Percentiles rank a stretch among this genome's conserved stretches.
Evolutionary conservation across 2,113 vertebrate species (phyloP).

Genomic region (Oncorhynchus clarkii): DNA sequence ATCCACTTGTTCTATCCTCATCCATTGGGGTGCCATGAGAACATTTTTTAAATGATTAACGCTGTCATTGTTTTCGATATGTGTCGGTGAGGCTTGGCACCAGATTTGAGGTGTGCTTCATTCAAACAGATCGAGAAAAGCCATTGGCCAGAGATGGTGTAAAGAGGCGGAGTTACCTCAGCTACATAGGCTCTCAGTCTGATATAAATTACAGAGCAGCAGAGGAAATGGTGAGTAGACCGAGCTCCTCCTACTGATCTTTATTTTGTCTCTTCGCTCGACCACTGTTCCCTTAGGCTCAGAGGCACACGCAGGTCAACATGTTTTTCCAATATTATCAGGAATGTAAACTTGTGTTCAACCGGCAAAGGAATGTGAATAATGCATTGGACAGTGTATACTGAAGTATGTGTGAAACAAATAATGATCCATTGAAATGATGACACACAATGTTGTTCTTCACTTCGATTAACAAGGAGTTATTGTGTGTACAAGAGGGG

Average conservation of each 20-base stretch:
- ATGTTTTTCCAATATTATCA: neutral
- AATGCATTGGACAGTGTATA: neutral
- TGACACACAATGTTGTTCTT: neutral
- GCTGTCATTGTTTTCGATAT: neutral
- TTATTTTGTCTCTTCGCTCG: neutral
- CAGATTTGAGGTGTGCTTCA: neutral
- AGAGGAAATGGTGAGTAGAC: conserved; percentile 51
- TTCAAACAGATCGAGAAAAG: conserved; percentile 30
- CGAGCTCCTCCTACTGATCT: neutral
- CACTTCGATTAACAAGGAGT: neutral
- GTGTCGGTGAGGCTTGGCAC: neutral
- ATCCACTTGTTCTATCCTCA: too few species aligned
- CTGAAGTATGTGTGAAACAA: conserved; percentile 16
- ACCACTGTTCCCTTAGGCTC: neutral
- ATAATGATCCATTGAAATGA: conserved; percentile 10
- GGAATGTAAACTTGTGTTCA: conserved; percentile 6
- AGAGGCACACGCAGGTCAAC: neutral
- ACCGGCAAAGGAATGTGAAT: neutral
- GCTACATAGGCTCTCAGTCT: conserved; percentile 42
- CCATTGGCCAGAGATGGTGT: neutral
- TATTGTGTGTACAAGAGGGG: too few species aligned
- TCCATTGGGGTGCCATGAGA: too few species aligned
- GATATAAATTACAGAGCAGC: conserved; percentile 47
- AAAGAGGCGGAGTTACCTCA: conserved; percentile 58
- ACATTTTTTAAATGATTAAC: too few species aligned